Evolutionary conservation across 92 coral and sea anemone species (phyloP), one percentile per base, ranked within the genome.

Genomic region (Muricea muricata): DNA sequence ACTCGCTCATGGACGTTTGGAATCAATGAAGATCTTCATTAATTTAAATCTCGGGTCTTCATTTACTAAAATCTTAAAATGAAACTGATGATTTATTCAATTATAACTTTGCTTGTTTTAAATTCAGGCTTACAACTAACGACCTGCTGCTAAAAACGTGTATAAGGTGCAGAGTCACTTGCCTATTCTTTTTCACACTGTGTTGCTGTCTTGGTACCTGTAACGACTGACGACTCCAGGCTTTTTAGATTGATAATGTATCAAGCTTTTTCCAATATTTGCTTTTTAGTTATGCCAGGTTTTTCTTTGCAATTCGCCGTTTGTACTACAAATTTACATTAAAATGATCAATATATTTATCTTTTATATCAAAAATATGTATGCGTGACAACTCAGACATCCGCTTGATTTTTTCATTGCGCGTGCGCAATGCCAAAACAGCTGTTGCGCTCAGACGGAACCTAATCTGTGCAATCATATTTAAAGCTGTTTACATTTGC

Each of bases 341-440:
- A 46, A 73, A 29, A 35, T 73, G 58, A 73, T 73, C 79, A 24
- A 28, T 40, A 41, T 73, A 24, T 46, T 41, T 73, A 46, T 73
- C 58, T 37, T 37, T 42, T 25, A 41, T 73, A 41, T 63, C 70
- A 63, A 63, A 63, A 63, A 26, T 18, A 12, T 63, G 70, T 30
- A 63, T 63, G 70, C 70, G 37, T 63, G n/a, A 30, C 70, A 30
- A 18, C 37, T 28, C 37, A 10, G 34, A 15, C 70, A 24, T 32
- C 37, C 15, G 21, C 37, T 26, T 63, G 70, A 63, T 63, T 20
- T 73, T 18, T 8, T 28, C 37, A 12, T 1, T 73, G 79, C 79
- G 79, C 79, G 9, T 42, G 79, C 79, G 56, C 79, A 42, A 42
- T 25, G 28, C 31, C 9, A 6, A 4, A 50, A 28, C 79, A 73